Percentiles rank a stretch among this genome's conserved stretches.
These are phyloP conservation scores for Platorchestia sp. DNA, from an alignment of 1,140 invertebrate genomes.

Conservation along the genomic window DNA sequence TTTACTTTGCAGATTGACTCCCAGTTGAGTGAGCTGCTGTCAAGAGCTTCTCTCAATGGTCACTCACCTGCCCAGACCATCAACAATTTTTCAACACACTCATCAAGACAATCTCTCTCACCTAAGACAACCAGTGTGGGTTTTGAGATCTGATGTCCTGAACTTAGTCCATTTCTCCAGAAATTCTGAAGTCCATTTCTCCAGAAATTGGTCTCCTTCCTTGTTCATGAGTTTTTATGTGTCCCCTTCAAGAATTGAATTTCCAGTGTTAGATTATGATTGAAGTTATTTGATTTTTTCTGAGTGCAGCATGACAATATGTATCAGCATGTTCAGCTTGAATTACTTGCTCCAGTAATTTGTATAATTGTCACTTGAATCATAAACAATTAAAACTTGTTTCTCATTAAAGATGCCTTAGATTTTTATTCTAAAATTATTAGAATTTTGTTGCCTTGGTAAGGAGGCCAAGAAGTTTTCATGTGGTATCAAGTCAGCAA, in stretches of 20 bases:
- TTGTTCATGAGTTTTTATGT: too few species aligned
- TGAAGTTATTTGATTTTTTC: too few species aligned
- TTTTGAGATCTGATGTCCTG: background rate
- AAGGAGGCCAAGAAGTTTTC: background rate
- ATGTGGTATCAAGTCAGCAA: background rate
- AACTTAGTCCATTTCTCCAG: background rate
- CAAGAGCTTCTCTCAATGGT: background rate
- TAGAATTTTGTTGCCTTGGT: background rate
- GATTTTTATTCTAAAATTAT: background rate
- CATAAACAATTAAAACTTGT: background rate
- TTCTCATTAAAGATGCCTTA: background rate
- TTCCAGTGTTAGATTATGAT: too few species aligned
- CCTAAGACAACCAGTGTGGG: background rate
- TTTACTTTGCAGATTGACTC: background rate
- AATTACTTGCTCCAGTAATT: background rate
- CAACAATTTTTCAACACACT: background rate
- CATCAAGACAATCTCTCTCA: constrained; percentile 1
- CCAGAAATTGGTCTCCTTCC: too few species aligned
- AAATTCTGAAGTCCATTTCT: background rate
- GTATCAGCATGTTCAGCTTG: background rate
- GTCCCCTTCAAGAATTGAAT: too few species aligned
- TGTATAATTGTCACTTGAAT: background rate
- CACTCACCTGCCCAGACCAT: background rate
- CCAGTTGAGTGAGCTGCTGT: background rate
- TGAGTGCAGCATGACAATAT: too few species aligned